Percentiles rank a stretch among this genome's conserved stretches.
Evolutionary conservation across 2,113 vertebrate genomes (phyloP).

Genomic region (Percopsis transmontana): DNA sequence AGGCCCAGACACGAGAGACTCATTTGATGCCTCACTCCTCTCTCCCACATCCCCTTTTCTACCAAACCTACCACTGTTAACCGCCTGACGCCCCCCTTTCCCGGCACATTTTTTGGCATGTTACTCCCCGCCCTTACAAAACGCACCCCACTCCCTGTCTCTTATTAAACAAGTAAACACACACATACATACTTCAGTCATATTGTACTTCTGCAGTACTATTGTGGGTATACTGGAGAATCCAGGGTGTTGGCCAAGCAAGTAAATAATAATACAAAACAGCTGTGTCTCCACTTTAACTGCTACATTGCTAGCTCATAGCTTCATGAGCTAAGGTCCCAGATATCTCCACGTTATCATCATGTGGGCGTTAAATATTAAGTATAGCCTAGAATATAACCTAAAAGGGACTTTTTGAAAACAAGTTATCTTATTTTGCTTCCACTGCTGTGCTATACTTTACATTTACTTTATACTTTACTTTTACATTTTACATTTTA

Average conservation of each 20-base stretch:
- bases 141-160: conserved; percentile 26
- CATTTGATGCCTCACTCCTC: conserved; percentile 59
- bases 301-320: conserved; percentile 34
- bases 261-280: conserved; percentile 78
- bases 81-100: conserved; percentile 6
- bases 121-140: conserved; percentile 35
- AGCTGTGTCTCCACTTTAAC: conserved; percentile 62
- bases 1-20: conserved; percentile 72
- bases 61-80: conserved; percentile 14
- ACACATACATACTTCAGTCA: conserved; percentile 42
- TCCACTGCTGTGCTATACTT: conserved; percentile 16
- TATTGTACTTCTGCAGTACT: conserved; percentile 47
- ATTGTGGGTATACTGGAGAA: conserved; percentile 59
- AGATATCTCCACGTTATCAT: conserved; percentile 20
- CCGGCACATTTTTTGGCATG: conserved; percentile 21
- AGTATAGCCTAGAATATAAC: conserved; percentile 15
- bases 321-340: conserved; percentile 29
- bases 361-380: conserved; percentile 25
- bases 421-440: conserved; percentile 10
- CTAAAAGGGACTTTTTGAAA: conserved; percentile 26
- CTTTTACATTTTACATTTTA: conserved; percentile 40
- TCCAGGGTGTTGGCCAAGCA: conserved; percentile 64
- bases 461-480: too few species aligned
- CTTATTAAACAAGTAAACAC: conserved; percentile 53
- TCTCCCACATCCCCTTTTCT: conserved; percentile 41